Percentiles rank a stretch among this genome's conserved stretches.
Evolutionary conservation across 1,140 invertebrate species (phyloP).

Genomic region (Leptinotarsa undecemlineata): DNA sequence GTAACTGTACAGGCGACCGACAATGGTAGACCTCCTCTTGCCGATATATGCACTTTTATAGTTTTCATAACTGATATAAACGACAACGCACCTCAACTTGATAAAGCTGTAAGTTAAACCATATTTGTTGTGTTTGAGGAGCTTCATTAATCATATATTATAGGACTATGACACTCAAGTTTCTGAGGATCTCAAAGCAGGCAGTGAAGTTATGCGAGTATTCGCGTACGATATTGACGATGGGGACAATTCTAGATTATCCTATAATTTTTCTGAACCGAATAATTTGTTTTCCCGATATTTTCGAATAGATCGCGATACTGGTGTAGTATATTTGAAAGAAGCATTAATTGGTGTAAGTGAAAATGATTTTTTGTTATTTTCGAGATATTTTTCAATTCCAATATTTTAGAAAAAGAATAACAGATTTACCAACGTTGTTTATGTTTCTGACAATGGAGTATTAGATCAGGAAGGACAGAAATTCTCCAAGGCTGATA

Average conservation of each 20-base stretch:
- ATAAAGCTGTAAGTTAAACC: slow-evolving; percentile 65
- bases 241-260: slow-evolving; percentile 79
- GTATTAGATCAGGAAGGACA: slow-evolving; percentile 52
- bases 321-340: slow-evolving; percentile 77
- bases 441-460: slow-evolving; percentile 73
- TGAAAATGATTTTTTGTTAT: not conserved
- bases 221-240: slow-evolving; percentile 88
- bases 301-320: slow-evolving; percentile 76
- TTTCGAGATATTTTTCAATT: slow-evolving; percentile 15
- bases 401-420: slow-evolving; percentile 61
- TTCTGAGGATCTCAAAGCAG: slow-evolving; percentile 70
- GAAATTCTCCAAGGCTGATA: slow-evolving; percentile 66
- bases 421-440: slow-evolving; percentile 55
- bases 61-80: slow-evolving; percentile 86
- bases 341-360: slow-evolving; percentile 55
- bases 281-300: slow-evolving; percentile 65
- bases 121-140: not conserved
- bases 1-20: slow-evolving; percentile 86
- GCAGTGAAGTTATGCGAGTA: slow-evolving; percentile 81
- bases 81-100: slow-evolving; percentile 84
- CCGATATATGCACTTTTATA: slow-evolving; percentile 86
- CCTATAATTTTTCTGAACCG: slow-evolving; percentile 54
- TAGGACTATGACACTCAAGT: slow-evolving; percentile 76
- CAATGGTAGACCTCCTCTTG: slow-evolving; percentile 80
- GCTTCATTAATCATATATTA: slow-evolving; percentile 35